Conservation (phyloP, 2,797 vertebrate species). For the Parauchenoglanis punctatus region DNA sequence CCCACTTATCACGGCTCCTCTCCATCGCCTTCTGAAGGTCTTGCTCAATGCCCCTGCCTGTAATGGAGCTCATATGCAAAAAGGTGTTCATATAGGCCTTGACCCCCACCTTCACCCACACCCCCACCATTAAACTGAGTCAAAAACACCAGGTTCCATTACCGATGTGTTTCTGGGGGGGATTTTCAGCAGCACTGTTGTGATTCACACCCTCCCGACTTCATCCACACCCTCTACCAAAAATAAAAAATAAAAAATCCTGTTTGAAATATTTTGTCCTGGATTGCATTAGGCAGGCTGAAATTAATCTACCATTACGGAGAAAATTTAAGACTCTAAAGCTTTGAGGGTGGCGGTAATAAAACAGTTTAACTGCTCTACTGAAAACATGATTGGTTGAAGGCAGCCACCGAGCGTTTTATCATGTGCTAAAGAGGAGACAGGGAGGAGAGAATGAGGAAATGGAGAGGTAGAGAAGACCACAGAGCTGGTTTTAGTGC, state of each 20-base stretch:
- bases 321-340: constrained; percentile 66
- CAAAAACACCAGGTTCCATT: constrained; percentile 2
- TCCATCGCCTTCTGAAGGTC: constrained; percentile 51
- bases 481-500: constrained; percentile 45
- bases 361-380: constrained; percentile 70
- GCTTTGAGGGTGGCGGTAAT: constrained; percentile 67
- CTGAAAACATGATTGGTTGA: constrained; percentile 67
- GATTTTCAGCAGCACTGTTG: constrained; percentile 22
- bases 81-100: constrained; percentile 7
- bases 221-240: constrained; percentile 1
- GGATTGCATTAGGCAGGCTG: constrained; percentile 68
- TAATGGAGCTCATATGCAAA: constrained; percentile 53
- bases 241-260: constrained; percentile 31
- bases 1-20: constrained; percentile 49
- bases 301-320: constrained; percentile 71
- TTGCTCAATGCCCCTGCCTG: constrained; percentile 35
- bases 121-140: constrained; percentile 52
- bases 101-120: constrained; percentile 3
- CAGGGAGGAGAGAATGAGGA: constrained; percentile 52
- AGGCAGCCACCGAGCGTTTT: constrained; percentile 63
- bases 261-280: constrained; percentile 66
- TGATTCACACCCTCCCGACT: constrained; percentile 23
- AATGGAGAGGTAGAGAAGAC: constrained; percentile 49
- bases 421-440: constrained; percentile 68
- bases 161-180: not conserved